Evolutionary conservation across 2,888 invertebrate species (phyloP).

Genomic region (Caenorhabditis macrosperma): DNA sequence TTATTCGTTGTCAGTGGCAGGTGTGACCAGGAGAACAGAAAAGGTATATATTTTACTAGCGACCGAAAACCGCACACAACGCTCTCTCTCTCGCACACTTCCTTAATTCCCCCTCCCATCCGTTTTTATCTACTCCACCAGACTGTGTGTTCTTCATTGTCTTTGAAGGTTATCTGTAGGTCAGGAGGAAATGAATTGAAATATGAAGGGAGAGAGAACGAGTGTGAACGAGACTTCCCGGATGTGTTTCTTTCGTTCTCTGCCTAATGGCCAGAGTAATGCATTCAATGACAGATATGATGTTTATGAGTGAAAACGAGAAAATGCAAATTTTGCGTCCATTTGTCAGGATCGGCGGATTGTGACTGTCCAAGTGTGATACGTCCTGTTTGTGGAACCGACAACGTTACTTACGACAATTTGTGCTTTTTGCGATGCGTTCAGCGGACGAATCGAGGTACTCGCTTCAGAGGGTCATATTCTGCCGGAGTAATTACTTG

Average conservation of each 20-base stretch:
- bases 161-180: slow-evolving; percentile 42
- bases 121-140: slow-evolving; percentile 33
- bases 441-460: slow-evolving; percentile 47
- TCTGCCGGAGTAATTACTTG: background rate
- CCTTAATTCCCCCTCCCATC: slow-evolving; percentile 28
- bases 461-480: slow-evolving; percentile 5
- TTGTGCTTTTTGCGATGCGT: slow-evolving; percentile 71
- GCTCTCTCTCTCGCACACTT: slow-evolving; percentile 9
- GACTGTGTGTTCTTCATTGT: slow-evolving; percentile 26
- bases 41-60: slow-evolving; percentile 38
- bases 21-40: slow-evolving; percentile 42
- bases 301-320: slow-evolving; percentile 36
- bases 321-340: slow-evolving; percentile 45
- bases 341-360: slow-evolving; percentile 39
- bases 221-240: slow-evolving; percentile 40
- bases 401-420: slow-evolving; percentile 73
- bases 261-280: slow-evolving; percentile 30
- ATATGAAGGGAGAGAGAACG: slow-evolving; percentile 1
- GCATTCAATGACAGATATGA: slow-evolving; percentile 32
- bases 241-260: slow-evolving; percentile 19
- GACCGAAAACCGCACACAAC: slow-evolving; percentile 27
- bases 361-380: slow-evolving; percentile 71
- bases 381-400: slow-evolving; percentile 74
- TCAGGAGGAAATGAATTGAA: background rate
- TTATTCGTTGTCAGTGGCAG: slow-evolving; percentile 27